Conservation (phyloP, 37 sponge, comb jelly and placozoan genomes). For the Cladorhizidae sp. region DNA sequence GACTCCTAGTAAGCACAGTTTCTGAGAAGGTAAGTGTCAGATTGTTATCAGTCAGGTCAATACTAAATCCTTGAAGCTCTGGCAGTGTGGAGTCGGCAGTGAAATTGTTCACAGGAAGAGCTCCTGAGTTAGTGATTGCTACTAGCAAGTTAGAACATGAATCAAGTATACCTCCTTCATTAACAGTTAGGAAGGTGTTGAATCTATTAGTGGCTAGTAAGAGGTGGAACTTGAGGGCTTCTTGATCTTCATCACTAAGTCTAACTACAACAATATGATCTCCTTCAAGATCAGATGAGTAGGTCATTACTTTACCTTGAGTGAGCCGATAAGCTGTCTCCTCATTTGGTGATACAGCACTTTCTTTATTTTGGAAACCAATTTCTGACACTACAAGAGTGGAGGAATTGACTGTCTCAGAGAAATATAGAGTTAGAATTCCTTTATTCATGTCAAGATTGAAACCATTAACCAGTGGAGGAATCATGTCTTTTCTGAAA, state of each 20-base stretch:
- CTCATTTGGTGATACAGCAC: not conserved
- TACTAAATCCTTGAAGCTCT: conserved; percentile 33
- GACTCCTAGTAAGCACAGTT: conserved; percentile 66
- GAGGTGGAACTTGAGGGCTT: conserved; percentile 67
- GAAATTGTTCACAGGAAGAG: conserved; percentile 53
- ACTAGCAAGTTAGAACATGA: conserved; percentile 38
- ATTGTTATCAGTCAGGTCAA: conserved; percentile 74
- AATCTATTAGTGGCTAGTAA: conserved; percentile 54
- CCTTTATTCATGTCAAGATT: conserved; percentile 74
- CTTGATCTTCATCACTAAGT: conserved; percentile 65
- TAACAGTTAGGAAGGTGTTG: conserved; percentile 67
- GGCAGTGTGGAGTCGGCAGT: conserved; percentile 68
- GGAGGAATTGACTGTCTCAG: conserved; percentile 81
- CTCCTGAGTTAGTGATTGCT: conserved; percentile 37
- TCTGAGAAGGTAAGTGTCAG: conserved; percentile 82
- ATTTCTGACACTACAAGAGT: conserved; percentile 64
- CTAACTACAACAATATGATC: conserved; percentile 63
- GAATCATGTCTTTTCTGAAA: conserved; percentile 62
- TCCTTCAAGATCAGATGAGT: conserved; percentile 58
- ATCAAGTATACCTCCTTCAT: conserved; percentile 64
- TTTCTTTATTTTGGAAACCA: conserved; percentile 38
- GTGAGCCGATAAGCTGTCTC: conserved; percentile 46
- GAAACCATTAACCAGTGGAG: conserved; percentile 51
- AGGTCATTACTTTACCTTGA: conserved; percentile 55
- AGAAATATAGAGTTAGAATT: conserved; percentile 61